Base-by-base conservation (phyloP, 2,888 invertebrate species). In the Prosopocoilus inquinatus region DNA sequence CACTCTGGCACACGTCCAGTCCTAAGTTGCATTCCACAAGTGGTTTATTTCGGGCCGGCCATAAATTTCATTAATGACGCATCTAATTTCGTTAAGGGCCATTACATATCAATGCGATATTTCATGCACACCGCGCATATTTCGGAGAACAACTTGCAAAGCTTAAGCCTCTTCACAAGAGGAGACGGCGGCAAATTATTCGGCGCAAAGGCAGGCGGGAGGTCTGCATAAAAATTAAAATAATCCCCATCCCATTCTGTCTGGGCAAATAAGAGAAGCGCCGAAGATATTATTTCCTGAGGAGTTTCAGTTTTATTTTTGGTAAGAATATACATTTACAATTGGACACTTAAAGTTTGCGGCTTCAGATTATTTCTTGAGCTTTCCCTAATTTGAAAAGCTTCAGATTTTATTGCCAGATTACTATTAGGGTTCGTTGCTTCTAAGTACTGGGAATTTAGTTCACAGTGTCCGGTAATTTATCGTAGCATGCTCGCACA, bases 21-120 rank as follows among this genome's bases (percentile, higher is more conserved):
- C 13, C 13, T 16, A 41, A 41, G 16, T 48, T 48, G 56, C 52
- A 56, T 56, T 52, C 56, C 50, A 51, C 52, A 52, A 51, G 52
- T 47, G 46, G 55, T 55, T 52, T 52, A 56, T 56, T 56, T 56
- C 56, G 52, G 51, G 47, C 48, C 38, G 38, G 13, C 48, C 56
- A 52, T 56, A 56, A 56, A 56, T 56, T 56, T 56, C 45, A 56
- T 56, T 52, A 56, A 56, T 52, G 51, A 45, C 52, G 48, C 56
- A 44, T 43, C 51, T 56, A 56, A 56, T 56, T 56, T 52, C 52
- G 52, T 55, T 51, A 52, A 52, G 56, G 52, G 48, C 49, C 56
- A 43, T 56, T 52, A 48, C 52, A 48, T 56, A 56, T 56, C 56
- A 45, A 47, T 51, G 52, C 52, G 44, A 56, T 56, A 56, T 51